A percentile compares a stretch with the other conserved stretches of the same genome.
phyloP scores from a whole-genome alignment of 2,888 invertebrate genomes.

The Lasioglossum marginatum region DNA sequence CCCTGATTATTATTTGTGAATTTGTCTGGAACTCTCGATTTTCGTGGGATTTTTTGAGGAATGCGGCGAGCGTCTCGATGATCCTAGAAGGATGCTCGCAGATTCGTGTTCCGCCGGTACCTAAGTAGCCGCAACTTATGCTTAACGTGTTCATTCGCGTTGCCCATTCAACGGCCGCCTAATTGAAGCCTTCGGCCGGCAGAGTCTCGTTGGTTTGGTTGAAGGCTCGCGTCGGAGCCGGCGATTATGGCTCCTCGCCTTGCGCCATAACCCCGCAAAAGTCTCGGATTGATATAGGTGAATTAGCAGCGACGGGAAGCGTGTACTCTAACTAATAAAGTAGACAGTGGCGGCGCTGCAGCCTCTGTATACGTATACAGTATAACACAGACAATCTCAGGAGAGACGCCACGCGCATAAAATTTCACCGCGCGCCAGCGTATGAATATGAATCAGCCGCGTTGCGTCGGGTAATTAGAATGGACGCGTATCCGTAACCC shows the following conservation, averaged over 20 bases:
- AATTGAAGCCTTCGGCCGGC: conserved; percentile 9
- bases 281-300: conserved; percentile 46
- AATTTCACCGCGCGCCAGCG: conserved; percentile 46
- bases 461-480: conserved; percentile 60
- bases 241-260: conserved; percentile 15
- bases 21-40: background rate
- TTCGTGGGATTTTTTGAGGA: background rate
- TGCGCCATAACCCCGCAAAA: conserved; percentile 38
- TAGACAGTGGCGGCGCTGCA: conserved; percentile 35
- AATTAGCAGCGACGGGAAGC: conserved; percentile 66
- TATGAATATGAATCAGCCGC: conserved; percentile 66
- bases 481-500: conserved; percentile 69
- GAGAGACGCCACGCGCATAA: conserved; percentile 51
- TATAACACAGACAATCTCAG: conserved; percentile 10
- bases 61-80: background rate
- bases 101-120: background rate
- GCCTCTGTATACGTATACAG: background rate
- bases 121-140: background rate
- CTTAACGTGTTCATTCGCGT: conserved; percentile 1
- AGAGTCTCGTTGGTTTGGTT: conserved; percentile 3
- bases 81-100: background rate
- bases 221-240: background rate
- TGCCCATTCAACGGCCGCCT: background rate
- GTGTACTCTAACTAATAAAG: conserved; percentile 58
- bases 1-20: background rate